phyloP scores from a whole-genome alignment of 1,140 invertebrate species.

The Monomorium pharaonis region DNA sequence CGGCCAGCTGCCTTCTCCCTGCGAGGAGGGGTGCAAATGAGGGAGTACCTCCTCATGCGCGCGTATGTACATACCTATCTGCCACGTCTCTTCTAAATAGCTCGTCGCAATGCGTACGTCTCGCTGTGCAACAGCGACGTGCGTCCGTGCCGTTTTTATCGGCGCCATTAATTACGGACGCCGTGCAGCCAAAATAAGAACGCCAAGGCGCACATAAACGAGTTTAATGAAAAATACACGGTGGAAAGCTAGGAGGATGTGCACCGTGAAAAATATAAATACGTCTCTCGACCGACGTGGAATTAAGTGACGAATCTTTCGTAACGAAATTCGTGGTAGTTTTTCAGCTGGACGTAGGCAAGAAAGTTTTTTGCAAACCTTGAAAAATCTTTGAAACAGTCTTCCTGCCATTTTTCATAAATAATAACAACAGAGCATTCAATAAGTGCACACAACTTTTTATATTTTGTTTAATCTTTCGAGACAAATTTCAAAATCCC shows the following conservation, averaged over 20 bases:
- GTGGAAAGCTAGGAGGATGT: neutral
- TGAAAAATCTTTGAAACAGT: neutral
- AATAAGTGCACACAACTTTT: neutral
- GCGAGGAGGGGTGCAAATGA: constrained; percentile 60
- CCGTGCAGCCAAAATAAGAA: neutral
- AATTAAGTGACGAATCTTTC: neutral
- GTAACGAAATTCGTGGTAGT: no score
- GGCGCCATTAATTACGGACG: constrained; percentile 25
- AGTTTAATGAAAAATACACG: constrained; percentile 1
- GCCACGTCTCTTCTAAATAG: constrained; percentile 38
- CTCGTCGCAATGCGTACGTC: neutral
- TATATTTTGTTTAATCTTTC: neutral
- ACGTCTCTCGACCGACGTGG: neutral
- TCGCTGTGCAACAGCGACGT: neutral
- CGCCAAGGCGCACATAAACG: neutral
- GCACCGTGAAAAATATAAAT: neutral
- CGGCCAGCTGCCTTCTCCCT: constrained; percentile 20
- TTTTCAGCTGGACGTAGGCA: neutral
- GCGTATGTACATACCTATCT: constrained; percentile 26
- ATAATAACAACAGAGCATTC: neutral
- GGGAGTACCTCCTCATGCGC: neutral
- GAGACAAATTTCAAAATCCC: neutral
- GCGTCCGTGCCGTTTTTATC: constrained; percentile 24
- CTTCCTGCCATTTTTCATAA: neutral
- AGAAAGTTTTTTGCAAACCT: neutral